Conservation (phyloP, 35 echinoderm and acorn worm genomes). For the Heliocidaris tuberculata region DNA sequence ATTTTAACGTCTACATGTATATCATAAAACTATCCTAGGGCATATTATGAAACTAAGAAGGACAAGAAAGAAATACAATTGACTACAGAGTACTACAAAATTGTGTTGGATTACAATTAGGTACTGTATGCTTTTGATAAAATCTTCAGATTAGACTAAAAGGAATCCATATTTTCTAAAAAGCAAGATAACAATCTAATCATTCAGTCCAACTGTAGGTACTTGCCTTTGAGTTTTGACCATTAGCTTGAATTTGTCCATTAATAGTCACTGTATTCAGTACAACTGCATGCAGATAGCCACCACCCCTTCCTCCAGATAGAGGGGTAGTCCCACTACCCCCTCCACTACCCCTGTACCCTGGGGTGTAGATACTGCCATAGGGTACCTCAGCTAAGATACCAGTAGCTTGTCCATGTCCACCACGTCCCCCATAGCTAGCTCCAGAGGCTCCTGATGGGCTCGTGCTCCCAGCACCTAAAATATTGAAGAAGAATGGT, state of each 20-base stretch:
- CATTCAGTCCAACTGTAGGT: too few species aligned
- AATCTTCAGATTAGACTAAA: too few species aligned
- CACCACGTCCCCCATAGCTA: slow-evolving; percentile 77
- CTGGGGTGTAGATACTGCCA: slow-evolving; percentile 66
- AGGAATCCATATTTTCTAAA: too few species aligned
- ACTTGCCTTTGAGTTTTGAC: slow-evolving; percentile 44
- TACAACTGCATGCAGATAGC: slow-evolving; percentile 39
- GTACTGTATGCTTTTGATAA: too few species aligned
- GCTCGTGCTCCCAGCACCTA: slow-evolving; percentile 61
- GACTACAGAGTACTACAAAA: neutral
- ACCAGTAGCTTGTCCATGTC: slow-evolving; percentile 28
- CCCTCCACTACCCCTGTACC: slow-evolving; percentile 75
- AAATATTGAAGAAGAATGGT: neutral
- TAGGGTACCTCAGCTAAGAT: slow-evolving; percentile 66
- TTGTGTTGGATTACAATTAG: too few species aligned
- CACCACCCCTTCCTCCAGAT: slow-evolving; percentile 61
- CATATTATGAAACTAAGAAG: too few species aligned
- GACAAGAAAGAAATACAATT: too few species aligned
- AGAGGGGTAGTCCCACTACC: slow-evolving; percentile 45
- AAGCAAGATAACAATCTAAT: too few species aligned
- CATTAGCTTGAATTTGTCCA: slow-evolving; percentile 58
- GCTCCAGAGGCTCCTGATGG: slow-evolving; percentile 73
- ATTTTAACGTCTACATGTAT: too few species aligned
- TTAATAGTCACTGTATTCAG: slow-evolving; percentile 39
- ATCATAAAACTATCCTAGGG: too few species aligned